phyloP scores from a whole-genome alignment of 2,888 invertebrate genomes.

The Tipula confusa region DNA sequence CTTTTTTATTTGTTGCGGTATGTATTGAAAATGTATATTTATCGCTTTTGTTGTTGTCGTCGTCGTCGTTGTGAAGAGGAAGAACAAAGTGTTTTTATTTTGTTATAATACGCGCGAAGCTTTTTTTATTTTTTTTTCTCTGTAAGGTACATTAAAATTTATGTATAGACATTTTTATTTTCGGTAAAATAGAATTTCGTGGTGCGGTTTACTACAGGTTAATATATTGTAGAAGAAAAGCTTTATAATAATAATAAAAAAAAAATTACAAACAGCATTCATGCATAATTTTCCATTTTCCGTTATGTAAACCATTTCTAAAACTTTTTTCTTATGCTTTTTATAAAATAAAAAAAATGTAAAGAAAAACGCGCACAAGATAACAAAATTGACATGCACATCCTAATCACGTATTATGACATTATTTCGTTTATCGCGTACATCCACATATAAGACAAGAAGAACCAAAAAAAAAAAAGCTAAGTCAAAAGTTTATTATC shows the following conservation, averaged over 20 bases:
- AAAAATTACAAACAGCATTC: background rate
- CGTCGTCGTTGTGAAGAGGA: background rate
- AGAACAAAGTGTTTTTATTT: background rate
- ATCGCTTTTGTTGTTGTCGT: background rate
- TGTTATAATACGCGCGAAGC: background rate
- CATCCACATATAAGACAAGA: conserved; percentile 9
- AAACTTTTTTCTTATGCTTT: background rate
- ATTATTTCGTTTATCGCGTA: conserved; percentile 12
- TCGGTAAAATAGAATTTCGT: background rate
- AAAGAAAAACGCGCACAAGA: background rate
- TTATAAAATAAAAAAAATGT: too few relatives aligned
- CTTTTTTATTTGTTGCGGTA: background rate
- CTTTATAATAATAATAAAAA: background rate
- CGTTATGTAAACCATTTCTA: background rate
- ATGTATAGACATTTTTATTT: background rate
- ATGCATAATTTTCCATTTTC: background rate
- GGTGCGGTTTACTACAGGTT: background rate
- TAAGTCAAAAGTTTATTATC: background rate
- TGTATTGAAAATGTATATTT: conserved; percentile 5
- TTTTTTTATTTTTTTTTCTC: background rate
- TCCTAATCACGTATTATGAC: conserved; percentile 20
- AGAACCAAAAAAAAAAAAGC: background rate
- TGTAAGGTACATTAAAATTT: background rate
- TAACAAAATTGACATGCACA: conserved; percentile 20
- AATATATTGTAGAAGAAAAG: background rate